phyloP scores from a whole-genome alignment of 2,797 vertebrate genomes.

The Typhlichthys subterraneus region DNA sequence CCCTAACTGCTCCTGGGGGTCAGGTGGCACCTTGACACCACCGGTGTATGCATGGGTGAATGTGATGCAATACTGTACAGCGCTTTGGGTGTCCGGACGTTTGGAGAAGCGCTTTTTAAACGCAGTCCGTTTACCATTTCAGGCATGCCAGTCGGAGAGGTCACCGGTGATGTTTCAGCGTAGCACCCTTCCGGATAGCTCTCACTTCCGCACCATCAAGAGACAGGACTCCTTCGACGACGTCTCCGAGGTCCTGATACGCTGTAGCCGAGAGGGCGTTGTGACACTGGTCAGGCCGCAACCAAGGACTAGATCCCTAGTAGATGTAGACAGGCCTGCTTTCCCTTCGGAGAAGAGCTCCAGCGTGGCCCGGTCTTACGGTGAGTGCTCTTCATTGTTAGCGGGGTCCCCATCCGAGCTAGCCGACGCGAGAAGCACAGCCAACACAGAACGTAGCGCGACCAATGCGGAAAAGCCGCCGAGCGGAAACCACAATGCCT shows the following conservation, averaged over 20 bases:
- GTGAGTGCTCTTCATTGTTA: conserved; percentile 18
- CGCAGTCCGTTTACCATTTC: neutral
- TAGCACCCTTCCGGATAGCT: conserved; percentile 31
- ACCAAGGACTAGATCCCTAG: conserved; percentile 58
- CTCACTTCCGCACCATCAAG: conserved; percentile 77
- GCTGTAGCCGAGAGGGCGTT: conserved; percentile 33
- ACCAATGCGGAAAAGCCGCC: too few species aligned
- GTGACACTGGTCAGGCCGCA: conserved; percentile 74
- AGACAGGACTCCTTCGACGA: conserved; percentile 77
- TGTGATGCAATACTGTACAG: too few species aligned
- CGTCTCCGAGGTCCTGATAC: conserved; percentile 39
- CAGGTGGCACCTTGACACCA: too few species aligned
- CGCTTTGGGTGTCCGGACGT: too few species aligned
- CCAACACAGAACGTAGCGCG: neutral
- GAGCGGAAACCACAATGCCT: conserved; percentile 9
- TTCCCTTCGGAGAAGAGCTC: conserved; percentile 15
- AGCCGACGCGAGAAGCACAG: conserved; percentile 16
- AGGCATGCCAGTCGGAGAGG: conserved; percentile 71
- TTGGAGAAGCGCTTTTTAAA: neutral
- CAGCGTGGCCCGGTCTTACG: conserved; percentile 29
- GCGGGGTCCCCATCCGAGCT: conserved; percentile 7
- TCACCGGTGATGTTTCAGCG: conserved; percentile 44
- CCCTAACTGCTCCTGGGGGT: too few species aligned
- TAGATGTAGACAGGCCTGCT: conserved; percentile 29
- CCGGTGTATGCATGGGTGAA: too few species aligned